A percentile compares a stretch with the other conserved stretches of the same genome.
Conservation (phyloP, 2,888 invertebrate genomes). For the Trissoscelio sp. region DNA sequence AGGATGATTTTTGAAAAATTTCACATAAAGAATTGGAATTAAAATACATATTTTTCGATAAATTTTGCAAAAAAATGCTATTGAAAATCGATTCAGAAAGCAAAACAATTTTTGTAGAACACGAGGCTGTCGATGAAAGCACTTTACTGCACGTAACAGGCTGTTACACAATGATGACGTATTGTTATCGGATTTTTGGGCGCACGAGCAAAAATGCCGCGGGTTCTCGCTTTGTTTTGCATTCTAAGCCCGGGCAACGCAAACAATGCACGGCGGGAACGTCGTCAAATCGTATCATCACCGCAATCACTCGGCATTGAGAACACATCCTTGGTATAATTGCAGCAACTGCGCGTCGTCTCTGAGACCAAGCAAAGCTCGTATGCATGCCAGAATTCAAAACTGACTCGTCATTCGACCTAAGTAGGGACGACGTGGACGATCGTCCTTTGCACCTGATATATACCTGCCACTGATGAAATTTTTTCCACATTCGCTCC, state of each 20-base stretch:
- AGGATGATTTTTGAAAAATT: no score
- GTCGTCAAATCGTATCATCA: conserved; percentile 36
- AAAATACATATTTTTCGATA: no score
- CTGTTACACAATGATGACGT: conserved; percentile 3
- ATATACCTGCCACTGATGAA: conserved; percentile 78
- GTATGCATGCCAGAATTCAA: conserved; percentile 70
- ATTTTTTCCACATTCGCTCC: conserved; percentile 75
- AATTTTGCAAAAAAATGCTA: no score
- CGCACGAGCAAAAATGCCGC: not conserved
- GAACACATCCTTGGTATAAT: conserved; percentile 44
- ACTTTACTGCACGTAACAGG: not conserved
- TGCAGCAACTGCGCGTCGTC: conserved; percentile 37
- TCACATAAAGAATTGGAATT: no score
- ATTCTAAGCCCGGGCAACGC: not conserved
- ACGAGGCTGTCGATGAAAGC: not conserved
- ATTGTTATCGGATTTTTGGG: conserved; percentile 12
- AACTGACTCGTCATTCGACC: conserved; percentile 81
- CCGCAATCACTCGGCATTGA: conserved; percentile 25
- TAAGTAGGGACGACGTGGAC: conserved; percentile 78
- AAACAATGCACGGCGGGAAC: conserved; percentile 19
- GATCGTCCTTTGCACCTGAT: conserved; percentile 79
- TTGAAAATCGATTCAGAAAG: not conserved
- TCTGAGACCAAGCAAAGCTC: conserved; percentile 10
- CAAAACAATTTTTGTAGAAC: not conserved
- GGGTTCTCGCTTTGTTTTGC: not conserved